phyloP scores from a whole-genome alignment of 2,797 vertebrate species.

The Tenualosa thibaudeaui region DNA sequence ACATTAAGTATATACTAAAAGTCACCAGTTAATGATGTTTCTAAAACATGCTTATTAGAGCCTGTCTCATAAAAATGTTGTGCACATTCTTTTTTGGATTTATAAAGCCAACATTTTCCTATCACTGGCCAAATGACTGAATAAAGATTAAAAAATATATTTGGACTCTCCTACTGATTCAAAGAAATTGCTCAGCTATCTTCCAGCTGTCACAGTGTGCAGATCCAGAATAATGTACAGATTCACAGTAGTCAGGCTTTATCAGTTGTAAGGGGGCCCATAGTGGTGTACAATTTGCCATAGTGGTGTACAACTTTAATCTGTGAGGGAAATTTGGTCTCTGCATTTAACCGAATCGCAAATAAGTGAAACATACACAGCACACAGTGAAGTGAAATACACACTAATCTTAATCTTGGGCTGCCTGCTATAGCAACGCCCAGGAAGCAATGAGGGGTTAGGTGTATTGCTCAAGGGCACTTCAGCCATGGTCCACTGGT shows the following conservation, averaged over 20 bases:
- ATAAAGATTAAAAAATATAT: background rate
- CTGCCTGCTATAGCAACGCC: no score
- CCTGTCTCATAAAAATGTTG: constrained; percentile 5
- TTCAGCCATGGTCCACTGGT: no score
- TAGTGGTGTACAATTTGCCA: no score
- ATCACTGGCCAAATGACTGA: background rate
- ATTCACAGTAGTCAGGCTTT: background rate
- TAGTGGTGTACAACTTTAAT: no score
- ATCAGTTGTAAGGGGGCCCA: background rate
- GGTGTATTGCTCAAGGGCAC: no score
- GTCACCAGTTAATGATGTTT: background rate
- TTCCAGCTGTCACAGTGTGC: background rate
- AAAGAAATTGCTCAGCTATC: background rate
- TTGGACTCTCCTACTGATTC: background rate
- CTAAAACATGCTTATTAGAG: background rate
- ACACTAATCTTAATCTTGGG: no score
- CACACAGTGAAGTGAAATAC: no score
- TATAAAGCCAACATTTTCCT: background rate
- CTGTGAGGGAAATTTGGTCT: no score
- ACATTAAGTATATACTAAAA: background rate
- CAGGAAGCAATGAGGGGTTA: no score
- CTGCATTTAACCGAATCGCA: no score
- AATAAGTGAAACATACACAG: no score
- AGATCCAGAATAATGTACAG: background rate
- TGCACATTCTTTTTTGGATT: background rate